phyloP scores from a whole-genome alignment of 2,113 vertebrate species.

The Eretmochelys imbricata region DNA sequence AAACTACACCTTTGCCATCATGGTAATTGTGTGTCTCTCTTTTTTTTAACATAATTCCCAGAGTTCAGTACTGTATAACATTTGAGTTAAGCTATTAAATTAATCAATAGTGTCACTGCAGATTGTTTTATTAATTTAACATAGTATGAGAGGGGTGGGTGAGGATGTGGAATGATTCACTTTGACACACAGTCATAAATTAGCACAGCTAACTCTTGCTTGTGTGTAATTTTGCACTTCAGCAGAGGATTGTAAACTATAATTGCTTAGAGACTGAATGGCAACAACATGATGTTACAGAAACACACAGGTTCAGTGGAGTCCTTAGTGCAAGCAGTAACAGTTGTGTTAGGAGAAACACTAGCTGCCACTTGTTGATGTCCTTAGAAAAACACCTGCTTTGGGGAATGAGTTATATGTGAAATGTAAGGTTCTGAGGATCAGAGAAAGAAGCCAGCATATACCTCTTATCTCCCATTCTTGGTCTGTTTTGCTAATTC shows the following conservation, averaged over 20 bases:
- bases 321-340: neutral
- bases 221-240: slow-evolving; percentile 32
- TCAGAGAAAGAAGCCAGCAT: neutral
- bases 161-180: neutral
- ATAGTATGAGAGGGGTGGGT: neutral
- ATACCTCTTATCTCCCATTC: neutral
- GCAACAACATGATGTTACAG: no score
- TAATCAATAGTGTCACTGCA: slow-evolving; percentile 18
- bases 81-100: neutral
- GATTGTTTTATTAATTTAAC: slow-evolving; percentile 20
- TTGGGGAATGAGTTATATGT: neutral
- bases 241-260: neutral
- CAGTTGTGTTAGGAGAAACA: neutral
- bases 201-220: slow-evolving; percentile 2
- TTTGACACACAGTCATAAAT: slow-evolving; percentile 34
- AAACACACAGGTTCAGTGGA: neutral
- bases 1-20: neutral
- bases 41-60: neutral
- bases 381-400: neutral
- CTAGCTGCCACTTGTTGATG: neutral
- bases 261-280: neutral
- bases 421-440: neutral
- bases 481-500: neutral
- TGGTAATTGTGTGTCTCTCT: neutral
- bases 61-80: neutral